Conservation (phyloP, 2,797 vertebrate genomes). For the Triplophysa bombifrons region DNA sequence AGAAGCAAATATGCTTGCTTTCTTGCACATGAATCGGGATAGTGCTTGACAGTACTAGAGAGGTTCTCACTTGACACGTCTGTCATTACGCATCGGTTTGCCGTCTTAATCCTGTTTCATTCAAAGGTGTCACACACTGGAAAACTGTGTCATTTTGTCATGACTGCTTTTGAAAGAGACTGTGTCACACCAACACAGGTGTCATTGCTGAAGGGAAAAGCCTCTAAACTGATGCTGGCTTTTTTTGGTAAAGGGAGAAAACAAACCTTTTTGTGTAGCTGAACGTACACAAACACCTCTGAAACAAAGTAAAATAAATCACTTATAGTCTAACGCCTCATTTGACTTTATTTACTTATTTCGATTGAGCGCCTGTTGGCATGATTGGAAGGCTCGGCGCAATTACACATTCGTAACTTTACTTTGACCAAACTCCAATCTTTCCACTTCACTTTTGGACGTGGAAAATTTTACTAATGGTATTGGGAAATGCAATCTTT, state of each 20-base stretch:
- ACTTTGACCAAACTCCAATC: neutral
- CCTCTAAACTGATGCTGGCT: neutral
- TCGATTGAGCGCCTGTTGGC: neutral
- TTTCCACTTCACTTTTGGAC: slow-evolving; percentile 13
- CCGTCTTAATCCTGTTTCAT: slow-evolving; percentile 51
- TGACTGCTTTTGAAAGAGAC: slow-evolving; percentile 29
- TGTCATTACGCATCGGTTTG: slow-evolving; percentile 21
- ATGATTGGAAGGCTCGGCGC: neutral
- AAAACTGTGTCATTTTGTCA: slow-evolving; percentile 37
- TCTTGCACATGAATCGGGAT: neutral
- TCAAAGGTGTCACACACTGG: slow-evolving; percentile 32
- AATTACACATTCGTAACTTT: slow-evolving; percentile 20
- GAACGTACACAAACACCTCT: neutral
- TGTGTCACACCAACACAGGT: neutral
- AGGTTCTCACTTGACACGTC: slow-evolving; percentile 17
- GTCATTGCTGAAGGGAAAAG: slow-evolving; percentile 22
- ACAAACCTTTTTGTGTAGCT: neutral
- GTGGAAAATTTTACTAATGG: slow-evolving; percentile 31
- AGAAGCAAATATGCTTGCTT: neutral
- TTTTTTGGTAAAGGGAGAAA: neutral
- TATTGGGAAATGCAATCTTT: slow-evolving; percentile 22
- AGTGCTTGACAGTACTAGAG: neutral
- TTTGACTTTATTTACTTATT: slow-evolving; percentile 20
- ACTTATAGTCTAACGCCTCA: slow-evolving; percentile 7
- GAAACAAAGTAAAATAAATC: slow-evolving; percentile 1